Percentiles rank a stretch among this genome's conserved stretches.
Evolutionary conservation across 2,888 invertebrate genomes (phyloP).

Genomic region (Drosophila pseudotalamancana): DNA sequence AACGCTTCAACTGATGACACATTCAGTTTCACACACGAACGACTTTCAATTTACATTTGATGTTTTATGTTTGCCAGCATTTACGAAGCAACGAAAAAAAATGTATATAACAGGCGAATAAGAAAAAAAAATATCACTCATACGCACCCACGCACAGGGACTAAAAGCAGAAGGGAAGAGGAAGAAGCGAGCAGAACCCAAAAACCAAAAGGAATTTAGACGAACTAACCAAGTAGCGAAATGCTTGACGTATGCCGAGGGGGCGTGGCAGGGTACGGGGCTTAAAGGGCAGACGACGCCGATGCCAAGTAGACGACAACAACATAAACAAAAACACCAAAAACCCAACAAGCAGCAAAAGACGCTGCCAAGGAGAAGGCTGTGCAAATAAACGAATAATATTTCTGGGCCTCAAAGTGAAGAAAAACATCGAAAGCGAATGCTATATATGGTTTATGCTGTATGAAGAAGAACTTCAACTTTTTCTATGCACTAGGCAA

Average conservation of each 20-base stretch:
- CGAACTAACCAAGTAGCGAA: constrained; percentile 42
- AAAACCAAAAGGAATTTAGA: constrained; percentile 36
- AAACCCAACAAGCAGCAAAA: constrained; percentile 17
- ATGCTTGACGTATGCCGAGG: background rate
- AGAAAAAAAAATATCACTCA: constrained; percentile 69
- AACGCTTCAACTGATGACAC: constrained; percentile 80
- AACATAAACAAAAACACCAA: constrained; percentile 18
- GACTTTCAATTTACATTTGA: constrained; percentile 82
- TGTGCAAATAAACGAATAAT: constrained; percentile 74
- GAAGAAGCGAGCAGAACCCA: constrained; percentile 43
- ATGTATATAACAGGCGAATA: too few relatives aligned
- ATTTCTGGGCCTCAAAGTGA: constrained; percentile 61
- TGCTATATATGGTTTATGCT: background rate
- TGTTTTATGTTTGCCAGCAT: constrained; percentile 78
- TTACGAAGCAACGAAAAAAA: constrained; percentile 56
- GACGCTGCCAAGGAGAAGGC: constrained; percentile 23
- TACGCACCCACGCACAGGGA: constrained; percentile 76
- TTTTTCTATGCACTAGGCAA: constrained; percentile 9
- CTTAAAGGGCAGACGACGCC: constrained; percentile 34
- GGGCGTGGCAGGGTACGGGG: background rate
- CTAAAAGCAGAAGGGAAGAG: constrained; percentile 30
- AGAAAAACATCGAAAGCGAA: constrained; percentile 4
- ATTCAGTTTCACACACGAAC: constrained; percentile 82
- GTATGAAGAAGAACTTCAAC: constrained; percentile 12
- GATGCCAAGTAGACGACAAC: constrained; percentile 69